Percentiles rank a stretch among this genome's conserved stretches.
phyloP scores from a whole-genome alignment of 2,797 vertebrate genomes.

The Nasua narica region DNA sequence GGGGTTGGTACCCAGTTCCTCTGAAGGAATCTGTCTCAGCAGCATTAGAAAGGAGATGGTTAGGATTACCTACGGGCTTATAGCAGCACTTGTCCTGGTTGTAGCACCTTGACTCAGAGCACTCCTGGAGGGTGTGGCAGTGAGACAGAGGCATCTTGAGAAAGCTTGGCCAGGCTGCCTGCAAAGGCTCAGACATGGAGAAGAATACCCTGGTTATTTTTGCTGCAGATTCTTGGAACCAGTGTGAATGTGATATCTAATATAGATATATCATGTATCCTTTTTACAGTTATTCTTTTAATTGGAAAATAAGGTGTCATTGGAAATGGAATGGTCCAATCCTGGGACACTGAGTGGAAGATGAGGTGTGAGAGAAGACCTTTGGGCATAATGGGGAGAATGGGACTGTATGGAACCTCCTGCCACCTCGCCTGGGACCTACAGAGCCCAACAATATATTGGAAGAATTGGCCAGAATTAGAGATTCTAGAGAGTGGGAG shows the following conservation, averaged over 20 bases:
- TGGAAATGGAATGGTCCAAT: background rate
- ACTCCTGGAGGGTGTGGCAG: background rate
- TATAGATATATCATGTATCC: slow-evolving; percentile 56
- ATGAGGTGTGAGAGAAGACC: background rate
- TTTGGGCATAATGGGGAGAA: background rate
- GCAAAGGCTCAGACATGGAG: background rate
- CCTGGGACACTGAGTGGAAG: background rate
- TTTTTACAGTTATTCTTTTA: slow-evolving; percentile 50
- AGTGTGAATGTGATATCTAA: slow-evolving; percentile 74
- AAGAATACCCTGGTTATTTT: background rate
- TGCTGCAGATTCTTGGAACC: slow-evolving; percentile 53
- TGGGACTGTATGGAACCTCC: background rate
- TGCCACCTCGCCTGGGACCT: background rate
- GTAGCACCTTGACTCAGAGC: background rate
- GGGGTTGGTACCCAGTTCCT: background rate
- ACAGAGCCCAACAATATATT: background rate
- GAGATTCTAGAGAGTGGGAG: background rate
- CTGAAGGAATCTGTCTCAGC: background rate
- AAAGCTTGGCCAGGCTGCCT: background rate
- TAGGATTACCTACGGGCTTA: background rate
- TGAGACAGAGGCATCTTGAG: background rate
- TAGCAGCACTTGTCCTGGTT: background rate
- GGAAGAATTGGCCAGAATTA: background rate
- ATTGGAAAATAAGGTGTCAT: slow-evolving; percentile 39
- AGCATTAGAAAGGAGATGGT: background rate